Evolutionary conservation across 2,113 vertebrate genomes (phyloP), one percentile per base, ranked within the genome.

Genomic region (Beaufortia kweichowensis): DNA sequence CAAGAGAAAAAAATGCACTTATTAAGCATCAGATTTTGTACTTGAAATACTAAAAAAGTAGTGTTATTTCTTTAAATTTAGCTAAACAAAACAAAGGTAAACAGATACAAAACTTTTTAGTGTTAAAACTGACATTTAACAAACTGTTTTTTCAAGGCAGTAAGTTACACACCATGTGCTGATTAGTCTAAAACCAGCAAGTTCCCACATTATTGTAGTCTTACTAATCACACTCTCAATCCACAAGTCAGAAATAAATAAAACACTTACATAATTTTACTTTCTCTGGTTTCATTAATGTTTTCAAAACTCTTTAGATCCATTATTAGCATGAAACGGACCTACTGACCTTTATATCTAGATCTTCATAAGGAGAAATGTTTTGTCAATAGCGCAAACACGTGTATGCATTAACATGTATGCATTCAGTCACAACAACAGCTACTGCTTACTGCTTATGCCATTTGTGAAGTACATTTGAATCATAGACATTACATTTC

Each of bases 241-340:
- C 68, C 50, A 71, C 53, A 2, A 57, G 23, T 46, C 41, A 67
- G 64, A 57, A 57, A 57, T 57, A 59, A 57, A 24, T 69, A 57
- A 71, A 57, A 57, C 68, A 71, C 50, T 70, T 33, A 35, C 23
- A 35, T 70, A 14, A 56, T 56, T 24, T 55, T 55, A 21, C 35
- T 43, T 39, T 23, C 2, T 24, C 10, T 43, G 14, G 26, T 69
- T 55, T 69, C 19, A 35, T 70, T 28, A 56, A 29, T n/a, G 4
- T 55, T 50, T 53, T 7, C 31, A 5, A 55, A 48, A 3, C 28
- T 68, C 65, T 31, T 68, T 29, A 3, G 46, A 53, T 28, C 6
- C 28, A 21, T 71, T 39, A 70, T 39, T 70, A 70, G 31, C 50
- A 70, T 56, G 56, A 70, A 70, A n/a, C 50, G 35, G 31, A 29